These are phyloP conservation scores for Drosophila falleni DNA, from an alignment of 2,888 invertebrate genomes.

Conservation along the genomic window DNA sequence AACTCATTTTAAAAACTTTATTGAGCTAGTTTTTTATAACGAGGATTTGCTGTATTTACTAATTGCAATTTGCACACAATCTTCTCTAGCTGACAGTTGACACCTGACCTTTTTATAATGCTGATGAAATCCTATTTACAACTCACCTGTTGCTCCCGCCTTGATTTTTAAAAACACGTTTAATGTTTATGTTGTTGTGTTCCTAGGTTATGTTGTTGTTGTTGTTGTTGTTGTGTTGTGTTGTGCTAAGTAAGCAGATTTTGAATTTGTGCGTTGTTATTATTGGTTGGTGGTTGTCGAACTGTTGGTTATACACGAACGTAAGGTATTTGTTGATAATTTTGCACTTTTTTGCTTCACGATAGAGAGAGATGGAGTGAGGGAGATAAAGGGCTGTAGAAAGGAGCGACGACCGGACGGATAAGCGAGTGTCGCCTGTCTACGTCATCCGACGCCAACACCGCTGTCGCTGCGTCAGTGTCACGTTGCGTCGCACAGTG, in stretches of 20 bases:
- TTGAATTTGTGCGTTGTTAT: conserved; percentile 13
- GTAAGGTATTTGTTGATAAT: conserved; percentile 30
- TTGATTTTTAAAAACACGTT: not conserved
- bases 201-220: not conserved
- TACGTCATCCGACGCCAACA: conserved; percentile 12
- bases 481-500: not conserved
- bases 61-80: not conserved
- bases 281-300: conserved; percentile 3
- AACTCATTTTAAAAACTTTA: not conserved
- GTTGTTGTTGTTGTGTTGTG: conserved; percentile 8
- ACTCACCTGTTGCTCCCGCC: conserved; percentile 39
- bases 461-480: not conserved
- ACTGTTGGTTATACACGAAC: not conserved
- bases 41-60: not conserved
- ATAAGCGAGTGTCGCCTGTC: conserved; percentile 36
- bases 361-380: not conserved
- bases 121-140: conserved; percentile 2
- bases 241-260: conserved; percentile 36
- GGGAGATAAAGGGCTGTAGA: conserved; percentile 2
- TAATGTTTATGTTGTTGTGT: conserved; percentile 6
- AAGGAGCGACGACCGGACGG: conserved; percentile 38
- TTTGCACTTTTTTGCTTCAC: conserved; percentile 27
- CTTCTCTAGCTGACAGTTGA: not conserved
- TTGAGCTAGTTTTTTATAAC: not conserved
- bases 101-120: conserved; percentile 2